These are phyloP conservation scores for Altica lythri DNA, from an alignment of 2,888 invertebrate genomes.

Conservation along the genomic window DNA sequence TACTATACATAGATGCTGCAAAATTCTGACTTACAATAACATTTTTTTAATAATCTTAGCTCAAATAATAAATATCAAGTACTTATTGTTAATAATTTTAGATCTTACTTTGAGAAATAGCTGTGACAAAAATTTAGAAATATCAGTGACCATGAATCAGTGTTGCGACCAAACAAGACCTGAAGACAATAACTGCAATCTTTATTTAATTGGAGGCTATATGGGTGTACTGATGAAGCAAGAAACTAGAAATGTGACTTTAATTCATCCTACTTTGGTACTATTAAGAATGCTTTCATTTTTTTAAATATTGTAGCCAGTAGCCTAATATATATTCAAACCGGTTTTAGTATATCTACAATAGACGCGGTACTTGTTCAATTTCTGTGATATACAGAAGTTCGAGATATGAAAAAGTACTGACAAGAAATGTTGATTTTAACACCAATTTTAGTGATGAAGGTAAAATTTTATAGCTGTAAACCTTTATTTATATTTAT, in stretches of 20 bases:
- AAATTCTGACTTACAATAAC: no score
- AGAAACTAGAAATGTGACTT: conserved; percentile 48
- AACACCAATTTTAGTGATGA: conserved; percentile 32
- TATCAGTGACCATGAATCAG: conserved; percentile 48
- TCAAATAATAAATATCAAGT: no score
- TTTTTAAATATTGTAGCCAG: neutral
- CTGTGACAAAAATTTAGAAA: conserved; percentile 36
- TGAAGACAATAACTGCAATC: conserved; percentile 47
- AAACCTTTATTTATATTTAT: neutral
- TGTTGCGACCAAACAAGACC: conserved; percentile 48
- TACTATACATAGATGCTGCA: no score
- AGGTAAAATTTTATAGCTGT: conserved; percentile 2
- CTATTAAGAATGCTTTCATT: neutral
- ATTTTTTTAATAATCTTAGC: no score
- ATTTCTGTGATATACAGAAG: conserved; percentile 39
- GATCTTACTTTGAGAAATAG: conserved; percentile 24
- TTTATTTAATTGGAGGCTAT: conserved; percentile 53
- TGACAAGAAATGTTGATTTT: conserved; percentile 36
- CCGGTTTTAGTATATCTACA: conserved; percentile 41
- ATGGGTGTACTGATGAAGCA: conserved; percentile 49
- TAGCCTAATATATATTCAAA: neutral
- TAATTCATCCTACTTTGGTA: conserved; percentile 56
- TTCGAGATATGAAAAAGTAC: conserved; percentile 31
- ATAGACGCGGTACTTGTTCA: conserved; percentile 44
- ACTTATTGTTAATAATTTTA: conserved; percentile 2